phyloP scores from a whole-genome alignment of 1,140 invertebrate species.

The Heliconius congener region DNA sequence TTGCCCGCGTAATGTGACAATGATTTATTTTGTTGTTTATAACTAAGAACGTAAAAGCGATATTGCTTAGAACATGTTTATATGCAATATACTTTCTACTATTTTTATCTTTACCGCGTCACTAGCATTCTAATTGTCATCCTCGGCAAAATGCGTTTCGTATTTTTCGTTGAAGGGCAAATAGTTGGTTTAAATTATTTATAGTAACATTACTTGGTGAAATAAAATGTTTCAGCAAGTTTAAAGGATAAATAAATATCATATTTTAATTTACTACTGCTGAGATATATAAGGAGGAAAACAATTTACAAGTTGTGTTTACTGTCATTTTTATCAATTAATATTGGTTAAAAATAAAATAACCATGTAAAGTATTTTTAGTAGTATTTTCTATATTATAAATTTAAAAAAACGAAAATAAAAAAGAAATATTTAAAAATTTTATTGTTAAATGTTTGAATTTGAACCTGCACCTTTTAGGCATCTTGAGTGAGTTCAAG shows the following conservation, averaged over 20 bases:
- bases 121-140: constrained; percentile 34
- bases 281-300: no score
- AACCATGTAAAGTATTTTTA: no score
- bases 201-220: constrained; percentile 34
- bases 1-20: constrained; percentile 41
- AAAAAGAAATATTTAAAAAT: no score
- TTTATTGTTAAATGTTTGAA: no score
- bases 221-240: constrained; percentile 12
- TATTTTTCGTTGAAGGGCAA: constrained; percentile 29
- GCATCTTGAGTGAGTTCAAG: no score
- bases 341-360: no score
- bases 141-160: neutral
- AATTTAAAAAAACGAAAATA: no score
- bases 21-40: constrained; percentile 44
- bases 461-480: no score
- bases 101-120: constrained; percentile 49
- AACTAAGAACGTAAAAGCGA: constrained; percentile 30
- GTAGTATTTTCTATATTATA: no score
- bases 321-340: no score
- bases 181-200: constrained; percentile 27
- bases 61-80: constrained; percentile 29
- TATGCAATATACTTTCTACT: constrained; percentile 52
- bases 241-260: neutral
- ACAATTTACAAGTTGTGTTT: no score
- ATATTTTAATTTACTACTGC: neutral